A percentile compares a stretch with the other conserved stretches of the same genome.
phyloP scores from a whole-genome alignment of 2,888 invertebrate species.

The Idaea biselata region DNA sequence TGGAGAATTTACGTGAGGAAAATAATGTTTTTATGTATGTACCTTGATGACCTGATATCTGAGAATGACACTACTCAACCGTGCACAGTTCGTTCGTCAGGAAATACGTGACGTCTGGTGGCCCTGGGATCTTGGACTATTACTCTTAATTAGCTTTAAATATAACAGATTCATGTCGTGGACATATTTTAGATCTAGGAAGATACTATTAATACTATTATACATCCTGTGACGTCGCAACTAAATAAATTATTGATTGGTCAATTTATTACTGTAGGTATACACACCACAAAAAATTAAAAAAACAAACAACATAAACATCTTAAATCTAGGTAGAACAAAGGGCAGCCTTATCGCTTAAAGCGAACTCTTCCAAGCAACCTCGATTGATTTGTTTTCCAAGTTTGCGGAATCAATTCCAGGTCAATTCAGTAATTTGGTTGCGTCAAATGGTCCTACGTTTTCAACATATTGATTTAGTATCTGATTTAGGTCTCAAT shows the following conservation, averaged over 20 bases:
- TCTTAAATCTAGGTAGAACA: too few relatives aligned
- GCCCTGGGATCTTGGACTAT: constrained; percentile 27
- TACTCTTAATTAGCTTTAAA: constrained; percentile 60
- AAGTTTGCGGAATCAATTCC: constrained; percentile 6
- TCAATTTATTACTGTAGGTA: too few relatives aligned
- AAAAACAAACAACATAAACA: too few relatives aligned
- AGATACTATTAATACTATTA: constrained; percentile 12
- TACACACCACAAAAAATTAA: too few relatives aligned
- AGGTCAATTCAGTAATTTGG: constrained; percentile 20
- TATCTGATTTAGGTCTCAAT: constrained; percentile 22
- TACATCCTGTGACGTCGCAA: neutral
- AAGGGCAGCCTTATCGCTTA: too few relatives aligned
- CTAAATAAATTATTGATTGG: neutral
- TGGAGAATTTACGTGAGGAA: too few relatives aligned
- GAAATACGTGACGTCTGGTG: constrained; percentile 38
- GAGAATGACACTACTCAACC: too few relatives aligned
- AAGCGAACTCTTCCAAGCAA: too few relatives aligned
- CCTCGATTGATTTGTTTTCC: neutral
- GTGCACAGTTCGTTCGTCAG: constrained; percentile 32
- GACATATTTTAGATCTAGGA: constrained; percentile 32
- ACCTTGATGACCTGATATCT: too few relatives aligned
- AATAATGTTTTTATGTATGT: too few relatives aligned
- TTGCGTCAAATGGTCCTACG: constrained; percentile 14
- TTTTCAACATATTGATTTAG: constrained; percentile 24
- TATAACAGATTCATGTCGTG: constrained; percentile 44